phyloP scores from a whole-genome alignment of 2,113 vertebrate genomes.

The Otolemur garnettii region DNA sequence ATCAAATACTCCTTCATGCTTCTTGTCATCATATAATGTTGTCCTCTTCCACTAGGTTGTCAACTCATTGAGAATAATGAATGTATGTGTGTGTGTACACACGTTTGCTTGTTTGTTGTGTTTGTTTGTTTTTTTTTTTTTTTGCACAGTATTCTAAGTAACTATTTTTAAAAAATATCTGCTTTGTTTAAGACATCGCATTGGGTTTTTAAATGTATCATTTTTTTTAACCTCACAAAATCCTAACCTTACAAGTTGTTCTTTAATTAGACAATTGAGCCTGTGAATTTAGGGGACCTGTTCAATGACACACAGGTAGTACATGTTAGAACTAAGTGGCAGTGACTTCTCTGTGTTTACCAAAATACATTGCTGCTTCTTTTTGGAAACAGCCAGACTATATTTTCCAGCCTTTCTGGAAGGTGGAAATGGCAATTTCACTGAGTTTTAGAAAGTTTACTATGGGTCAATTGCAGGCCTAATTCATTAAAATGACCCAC shows the following conservation, averaged over 20 bases:
- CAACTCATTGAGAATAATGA: background rate
- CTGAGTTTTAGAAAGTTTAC: background rate
- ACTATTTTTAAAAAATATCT: background rate
- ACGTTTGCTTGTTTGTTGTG: too few relatives aligned
- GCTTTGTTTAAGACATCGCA: background rate
- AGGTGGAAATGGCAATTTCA: background rate
- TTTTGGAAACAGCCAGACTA: background rate
- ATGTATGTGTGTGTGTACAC: background rate
- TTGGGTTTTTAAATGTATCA: background rate
- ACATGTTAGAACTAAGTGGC: background rate
- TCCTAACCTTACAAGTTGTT: background rate
- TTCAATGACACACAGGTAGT: background rate
- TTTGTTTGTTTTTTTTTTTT: background rate
- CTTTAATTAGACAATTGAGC: background rate
- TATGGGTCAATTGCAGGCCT: background rate
- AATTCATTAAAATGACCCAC: background rate
- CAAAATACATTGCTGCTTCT: background rate
- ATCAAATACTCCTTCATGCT: background rate
- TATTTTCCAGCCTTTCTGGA: background rate
- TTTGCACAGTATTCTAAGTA: background rate
- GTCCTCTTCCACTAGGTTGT: background rate
- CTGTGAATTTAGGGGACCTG: background rate
- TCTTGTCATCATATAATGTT: background rate
- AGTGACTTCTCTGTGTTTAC: background rate
- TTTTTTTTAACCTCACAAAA: background rate